Conservation (phyloP, 2,888 invertebrate genomes). For the Thymelicus lineola region DNA sequence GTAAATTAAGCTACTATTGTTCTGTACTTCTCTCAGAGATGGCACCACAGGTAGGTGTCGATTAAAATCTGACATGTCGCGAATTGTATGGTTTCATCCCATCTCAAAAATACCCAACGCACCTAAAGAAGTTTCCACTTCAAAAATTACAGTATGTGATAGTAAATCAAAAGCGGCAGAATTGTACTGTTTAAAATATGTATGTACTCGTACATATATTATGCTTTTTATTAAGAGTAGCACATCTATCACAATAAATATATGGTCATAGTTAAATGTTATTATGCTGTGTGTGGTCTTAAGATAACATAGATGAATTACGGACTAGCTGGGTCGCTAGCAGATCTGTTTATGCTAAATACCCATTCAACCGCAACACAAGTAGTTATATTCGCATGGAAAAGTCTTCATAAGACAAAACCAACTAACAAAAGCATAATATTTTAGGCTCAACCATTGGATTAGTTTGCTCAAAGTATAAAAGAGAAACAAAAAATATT, state of each 20-base stretch:
- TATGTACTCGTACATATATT: too few species aligned
- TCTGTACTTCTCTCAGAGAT: too few species aligned
- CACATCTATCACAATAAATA: constrained; percentile 2
- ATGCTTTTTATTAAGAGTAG: too few species aligned
- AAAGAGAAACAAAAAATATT: background rate
- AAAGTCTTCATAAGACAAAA: constrained; percentile 51
- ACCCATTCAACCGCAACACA: constrained; percentile 56
- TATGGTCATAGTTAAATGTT: constrained; percentile 8
- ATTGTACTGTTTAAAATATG: too few species aligned
- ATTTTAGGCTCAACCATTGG: background rate
- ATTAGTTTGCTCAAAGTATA: background rate
- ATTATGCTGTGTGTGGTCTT: constrained; percentile 30
- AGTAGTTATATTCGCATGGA: constrained; percentile 58
- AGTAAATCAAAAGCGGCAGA: too few species aligned
- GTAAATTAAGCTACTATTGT: too few species aligned
- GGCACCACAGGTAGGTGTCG: too few species aligned
- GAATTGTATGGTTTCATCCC: too few species aligned
- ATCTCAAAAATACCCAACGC: too few species aligned
- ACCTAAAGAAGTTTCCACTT: too few species aligned
- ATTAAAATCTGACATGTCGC: too few species aligned
- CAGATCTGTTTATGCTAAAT: constrained; percentile 57
- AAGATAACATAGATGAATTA: constrained; percentile 25
- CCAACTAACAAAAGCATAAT: constrained; percentile 49
- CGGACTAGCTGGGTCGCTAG: constrained; percentile 13
- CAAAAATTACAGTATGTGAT: too few species aligned